Base-by-base conservation (phyloP, 2,888 invertebrate species). In the Lobophora halterata region DNA sequence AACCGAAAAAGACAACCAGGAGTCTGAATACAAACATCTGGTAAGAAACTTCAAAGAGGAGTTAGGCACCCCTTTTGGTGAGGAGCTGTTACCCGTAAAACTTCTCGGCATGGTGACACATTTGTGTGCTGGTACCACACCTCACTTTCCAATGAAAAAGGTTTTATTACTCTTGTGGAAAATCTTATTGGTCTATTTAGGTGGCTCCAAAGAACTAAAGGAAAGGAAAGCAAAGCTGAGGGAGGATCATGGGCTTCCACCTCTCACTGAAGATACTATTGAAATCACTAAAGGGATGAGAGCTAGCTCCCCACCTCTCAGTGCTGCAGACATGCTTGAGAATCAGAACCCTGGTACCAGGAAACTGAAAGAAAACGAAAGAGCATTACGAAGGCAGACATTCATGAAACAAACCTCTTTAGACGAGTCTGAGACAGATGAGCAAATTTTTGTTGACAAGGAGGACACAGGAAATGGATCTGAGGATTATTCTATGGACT, bases 121-220 rank as follows among this genome's bases (percentile, higher is more conserved):
- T 56, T 97, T 99, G 71, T 99, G 99, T 80, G 96, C 97, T 57
- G 98, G 98, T 1, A 93, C 94, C 12, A 95, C 97, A 3, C 97
- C 98, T 8, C 98, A 99, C 85, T 99, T 97, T 82, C 99, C 99
- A 2, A 98, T 99, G 92, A 98, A 98, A 75, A 99, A 99, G 85
- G 96, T 99, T 5, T 88, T 99, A 8, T 85, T 99, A 27, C 85
- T 99, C 8, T 76, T 98, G 1, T 99, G 99, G 99, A 99, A 99
- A 87, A 91, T 97, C 5, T 91, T 98, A 39, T 88, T 99, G 31
- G 93, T 98, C 1, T 94, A 95, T 6, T 87, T 99, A 28, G 99
- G 99, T 10, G 99, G 98, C 3, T 95, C 96, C 65, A 92, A 93
- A 40, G 92, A 93, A 36, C 82, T 98, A 13, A 93, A 93, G 62